Conservation (phyloP, 2,113 vertebrate species). For the Tragelaphus strepsiceros region DNA sequence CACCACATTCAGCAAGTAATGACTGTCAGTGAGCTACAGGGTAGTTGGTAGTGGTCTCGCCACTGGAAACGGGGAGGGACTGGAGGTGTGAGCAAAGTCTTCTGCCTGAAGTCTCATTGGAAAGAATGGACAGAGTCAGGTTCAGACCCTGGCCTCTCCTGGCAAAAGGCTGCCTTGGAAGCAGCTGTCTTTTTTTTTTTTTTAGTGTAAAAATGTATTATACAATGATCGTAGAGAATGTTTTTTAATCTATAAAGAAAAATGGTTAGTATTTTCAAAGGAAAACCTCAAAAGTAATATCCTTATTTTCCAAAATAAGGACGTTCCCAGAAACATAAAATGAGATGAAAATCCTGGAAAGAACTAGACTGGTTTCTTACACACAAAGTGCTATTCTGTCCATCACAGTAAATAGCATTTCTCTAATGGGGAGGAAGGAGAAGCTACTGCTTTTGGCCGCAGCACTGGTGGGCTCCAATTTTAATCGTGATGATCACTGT, state of each 20-base stretch:
- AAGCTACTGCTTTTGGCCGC: not conserved
- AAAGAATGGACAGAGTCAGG: not conserved
- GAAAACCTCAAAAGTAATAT: not conserved
- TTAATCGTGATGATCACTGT: fast-evolving
- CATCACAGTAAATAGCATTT: not conserved
- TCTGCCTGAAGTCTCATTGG: not conserved
- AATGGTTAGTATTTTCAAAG: constrained; percentile 50
- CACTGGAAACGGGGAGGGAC: not conserved
- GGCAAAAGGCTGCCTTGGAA: not conserved
- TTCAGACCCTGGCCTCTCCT: not conserved
- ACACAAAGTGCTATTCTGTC: not conserved
- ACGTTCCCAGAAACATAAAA: constrained; percentile 3
- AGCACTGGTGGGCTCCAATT: not conserved
- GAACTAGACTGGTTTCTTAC: not conserved
- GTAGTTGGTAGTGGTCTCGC: too few relatives aligned
- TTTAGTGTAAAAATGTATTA: constrained; percentile 71
- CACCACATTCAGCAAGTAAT: not conserved
- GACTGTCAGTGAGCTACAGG: not conserved
- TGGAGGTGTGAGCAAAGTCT: not conserved
- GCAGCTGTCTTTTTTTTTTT: not conserved
- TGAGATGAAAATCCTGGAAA: not conserved
- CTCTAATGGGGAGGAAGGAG: not conserved
- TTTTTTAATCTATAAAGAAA: constrained; percentile 60
- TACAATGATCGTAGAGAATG: constrained; percentile 55
- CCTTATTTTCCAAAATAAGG: not conserved